These are phyloP conservation scores for Diaperis boleti DNA, from an alignment of 2,888 invertebrate species.

Conservation along the genomic window DNA sequence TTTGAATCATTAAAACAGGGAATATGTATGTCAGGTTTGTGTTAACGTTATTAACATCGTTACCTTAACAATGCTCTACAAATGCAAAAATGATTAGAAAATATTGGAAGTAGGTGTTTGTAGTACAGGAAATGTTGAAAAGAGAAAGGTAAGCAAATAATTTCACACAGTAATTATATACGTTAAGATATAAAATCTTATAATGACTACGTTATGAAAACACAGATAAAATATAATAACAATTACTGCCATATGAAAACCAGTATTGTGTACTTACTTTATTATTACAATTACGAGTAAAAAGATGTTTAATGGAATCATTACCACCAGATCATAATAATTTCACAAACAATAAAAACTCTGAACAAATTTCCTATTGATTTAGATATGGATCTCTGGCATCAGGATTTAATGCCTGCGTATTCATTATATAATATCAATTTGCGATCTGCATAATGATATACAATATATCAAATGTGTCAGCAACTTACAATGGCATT, in stretches of 20 bases:
- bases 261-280: too few relatives aligned
- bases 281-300: too few relatives aligned
- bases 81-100: neutral
- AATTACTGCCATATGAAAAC: too few relatives aligned
- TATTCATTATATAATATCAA: constrained; percentile 28
- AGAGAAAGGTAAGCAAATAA: neutral
- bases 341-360: constrained; percentile 10
- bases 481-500: constrained; percentile 23
- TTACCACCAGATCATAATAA: constrained; percentile 15
- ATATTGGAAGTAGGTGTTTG: neutral
- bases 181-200: neutral
- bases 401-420: constrained; percentile 22
- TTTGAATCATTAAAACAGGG: too few relatives aligned
- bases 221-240: neutral
- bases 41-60: too few relatives aligned
- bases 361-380: constrained; percentile 20
- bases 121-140: neutral
- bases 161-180: neutral
- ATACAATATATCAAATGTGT: constrained; percentile 29
- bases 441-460: constrained; percentile 34
- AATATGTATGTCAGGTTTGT: too few relatives aligned
- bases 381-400: constrained; percentile 31
- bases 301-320: too few relatives aligned
- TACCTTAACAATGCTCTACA: too few relatives aligned
- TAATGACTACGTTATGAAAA: neutral